These are phyloP conservation scores for Taurulus bubalis DNA, from an alignment of 2,113 vertebrate species.

Conservation along the genomic window DNA sequence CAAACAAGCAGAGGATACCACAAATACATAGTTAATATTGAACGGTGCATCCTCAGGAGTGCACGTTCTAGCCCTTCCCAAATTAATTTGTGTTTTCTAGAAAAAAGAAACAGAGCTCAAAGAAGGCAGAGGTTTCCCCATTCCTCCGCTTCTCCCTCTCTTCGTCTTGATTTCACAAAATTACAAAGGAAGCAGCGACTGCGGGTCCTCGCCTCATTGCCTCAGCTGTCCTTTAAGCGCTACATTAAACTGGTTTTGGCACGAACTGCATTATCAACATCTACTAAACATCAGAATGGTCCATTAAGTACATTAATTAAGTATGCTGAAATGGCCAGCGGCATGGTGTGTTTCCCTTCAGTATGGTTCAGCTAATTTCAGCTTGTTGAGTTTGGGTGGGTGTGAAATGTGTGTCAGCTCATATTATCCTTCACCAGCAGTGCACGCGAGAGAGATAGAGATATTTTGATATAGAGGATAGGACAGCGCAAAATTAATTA, in stretches of 20 bases:
- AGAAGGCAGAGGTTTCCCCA: constrained; percentile 5
- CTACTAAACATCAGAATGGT: constrained; percentile 33
- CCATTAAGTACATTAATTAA: constrained; percentile 41
- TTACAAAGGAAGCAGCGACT: constrained; percentile 22
- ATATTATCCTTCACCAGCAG: constrained; percentile 9
- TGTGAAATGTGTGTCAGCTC: constrained; percentile 22
- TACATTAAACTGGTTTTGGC: constrained; percentile 55
- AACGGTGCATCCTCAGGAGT: constrained; percentile 57
- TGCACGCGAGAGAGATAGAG: not conserved
- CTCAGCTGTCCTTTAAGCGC: not conserved
- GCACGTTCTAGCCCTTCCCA: constrained; percentile 80
- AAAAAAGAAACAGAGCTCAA: constrained; percentile 1
- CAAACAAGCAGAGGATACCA: constrained; percentile 33
- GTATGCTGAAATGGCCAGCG: not conserved
- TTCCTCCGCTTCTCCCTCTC: constrained; percentile 9
- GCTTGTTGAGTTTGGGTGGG: constrained; percentile 14
- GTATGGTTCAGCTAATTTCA: constrained; percentile 22
- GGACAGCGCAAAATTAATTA: constrained; percentile 28
- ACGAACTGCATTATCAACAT: constrained; percentile 35
- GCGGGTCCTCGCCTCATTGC: not conserved
- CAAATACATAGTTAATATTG: constrained; percentile 44
- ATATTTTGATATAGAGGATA: not conserved
- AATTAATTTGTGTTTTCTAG: constrained; percentile 58
- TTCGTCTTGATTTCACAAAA: constrained; percentile 32
- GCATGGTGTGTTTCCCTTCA: constrained; percentile 8